Evolutionary conservation across 2,888 invertebrate species (phyloP), one percentile per base, ranked within the genome.

Genomic region (Leucoptera coffeella): DNA sequence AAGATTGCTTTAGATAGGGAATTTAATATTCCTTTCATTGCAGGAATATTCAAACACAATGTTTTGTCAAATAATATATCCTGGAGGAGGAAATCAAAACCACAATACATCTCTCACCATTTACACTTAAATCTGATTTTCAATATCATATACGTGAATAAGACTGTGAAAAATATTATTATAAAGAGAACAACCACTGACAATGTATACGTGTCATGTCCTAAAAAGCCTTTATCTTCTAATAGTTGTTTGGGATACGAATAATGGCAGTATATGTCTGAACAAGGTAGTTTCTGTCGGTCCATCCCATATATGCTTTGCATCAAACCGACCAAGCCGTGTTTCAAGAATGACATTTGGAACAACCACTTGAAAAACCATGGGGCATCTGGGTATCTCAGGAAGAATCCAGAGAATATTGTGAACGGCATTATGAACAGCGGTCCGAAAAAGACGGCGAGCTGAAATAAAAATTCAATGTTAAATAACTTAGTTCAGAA

Each of bases 361-460:
- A 93, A 91, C 15, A 94, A 40, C 91, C 92, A 94, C 23, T 79
- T 79, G 35, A 91, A 62, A 41, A 79, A 79, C 1, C 59, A 54
- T 6, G 90, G 90, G 2, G 91, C 85, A 40, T 92, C 89, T 39
- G 76, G 77, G 39, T 86, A 75, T 42, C 82, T 85, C 2, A 95
- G 80, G 50, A 95, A 94, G 61, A 93, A 94, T 4, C 95, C 95
- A 29, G 91, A 90, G 64, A 95, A 94, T 38, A 91, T 74, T 13
- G 88, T 76, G 47, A 93, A 90, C 0, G 95, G 94, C 51, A 89
- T 78, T 34, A 88, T 79, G 41, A 84, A 78, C 35, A 94, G 80
- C 6, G 94, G 90, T 4, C 94, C 95, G 47, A 94, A 78, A 42
- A 93, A 81, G 4, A 90, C 87, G 9, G 91, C 92, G 45, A 86